Percentiles rank a stretch among this genome's conserved stretches.
Conservation (phyloP, 1,140 invertebrate species). For the Papilio aristodemus region DNA sequence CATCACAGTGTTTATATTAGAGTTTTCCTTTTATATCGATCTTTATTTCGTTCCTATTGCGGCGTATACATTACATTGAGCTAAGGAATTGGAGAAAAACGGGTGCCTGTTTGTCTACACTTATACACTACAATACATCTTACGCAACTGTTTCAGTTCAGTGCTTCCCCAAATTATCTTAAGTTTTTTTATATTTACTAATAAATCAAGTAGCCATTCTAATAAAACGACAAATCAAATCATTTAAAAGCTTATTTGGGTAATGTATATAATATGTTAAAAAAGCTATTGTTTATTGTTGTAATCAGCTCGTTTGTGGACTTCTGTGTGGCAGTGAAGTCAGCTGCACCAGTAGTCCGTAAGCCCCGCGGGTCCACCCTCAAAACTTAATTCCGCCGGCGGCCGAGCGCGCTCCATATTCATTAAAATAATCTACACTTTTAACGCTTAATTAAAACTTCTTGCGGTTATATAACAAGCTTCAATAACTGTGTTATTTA, state of each 20-base stretch:
- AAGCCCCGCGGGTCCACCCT: conserved; percentile 19
- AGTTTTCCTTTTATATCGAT: no score
- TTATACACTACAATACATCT: no score
- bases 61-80: no score
- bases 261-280: no score
- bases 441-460: conserved; percentile 25
- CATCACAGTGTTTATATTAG: no score
- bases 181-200: no score
- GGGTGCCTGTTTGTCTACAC: no score
- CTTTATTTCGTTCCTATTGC: no score
- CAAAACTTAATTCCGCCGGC: conserved; percentile 11
- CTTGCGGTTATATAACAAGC: conserved; percentile 6
- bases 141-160: no score
- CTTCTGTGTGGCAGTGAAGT: background rate
- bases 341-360: background rate
- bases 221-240: background rate
- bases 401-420: conserved; percentile 8
- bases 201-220: background rate
- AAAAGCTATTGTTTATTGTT: background rate
- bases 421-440: conserved; percentile 22
- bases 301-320: background rate
- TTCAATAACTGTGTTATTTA: conserved; percentile 12
- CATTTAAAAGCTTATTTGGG: no score
- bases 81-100: no score
- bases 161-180: no score